phyloP scores from a whole-genome alignment of 1,140 invertebrate species.

The Chrysopa pallens region DNA sequence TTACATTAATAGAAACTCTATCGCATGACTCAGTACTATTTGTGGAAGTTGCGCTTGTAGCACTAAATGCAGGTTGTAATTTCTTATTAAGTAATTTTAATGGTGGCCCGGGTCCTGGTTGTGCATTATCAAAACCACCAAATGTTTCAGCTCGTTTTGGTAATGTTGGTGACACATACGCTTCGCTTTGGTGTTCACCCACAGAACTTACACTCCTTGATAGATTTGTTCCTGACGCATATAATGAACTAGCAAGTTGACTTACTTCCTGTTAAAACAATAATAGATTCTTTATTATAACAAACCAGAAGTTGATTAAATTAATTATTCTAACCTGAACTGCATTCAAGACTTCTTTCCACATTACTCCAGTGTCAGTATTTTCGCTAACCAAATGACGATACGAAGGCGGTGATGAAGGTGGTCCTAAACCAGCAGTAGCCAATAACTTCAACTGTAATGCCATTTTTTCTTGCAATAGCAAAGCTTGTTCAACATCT shows the following conservation, averaged over 20 bases:
- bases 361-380: conserved; percentile 41
- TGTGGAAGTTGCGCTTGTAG: conserved; percentile 13
- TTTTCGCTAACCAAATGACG: conserved; percentile 35
- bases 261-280: conserved; percentile 41
- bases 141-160: conserved; percentile 88
- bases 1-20: no score
- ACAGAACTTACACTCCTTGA: conserved; percentile 81
- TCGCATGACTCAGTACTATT: conserved; percentile 14
- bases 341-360: conserved; percentile 49
- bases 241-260: conserved; percentile 48
- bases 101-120: conserved; percentile 24
- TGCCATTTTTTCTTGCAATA: conserved; percentile 77
- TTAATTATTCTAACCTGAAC: conserved; percentile 38
- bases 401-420: conserved; percentile 32
- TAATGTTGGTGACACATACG: conserved; percentile 62
- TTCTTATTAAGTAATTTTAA: conserved; percentile 19
- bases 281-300: conserved; percentile 1
- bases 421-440: conserved; percentile 31
- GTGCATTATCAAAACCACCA: conserved; percentile 73
- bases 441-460: conserved; percentile 63
- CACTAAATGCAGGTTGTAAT: conserved; percentile 12
- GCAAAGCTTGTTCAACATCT: conserved; percentile 64
- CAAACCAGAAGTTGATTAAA: conserved; percentile 1
- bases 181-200: conserved; percentile 70
- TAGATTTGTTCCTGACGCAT: conserved; percentile 51